These are phyloP conservation scores for Nephrocerus scutellatus DNA, from an alignment of 2,888 invertebrate species.

Conservation along the genomic window DNA sequence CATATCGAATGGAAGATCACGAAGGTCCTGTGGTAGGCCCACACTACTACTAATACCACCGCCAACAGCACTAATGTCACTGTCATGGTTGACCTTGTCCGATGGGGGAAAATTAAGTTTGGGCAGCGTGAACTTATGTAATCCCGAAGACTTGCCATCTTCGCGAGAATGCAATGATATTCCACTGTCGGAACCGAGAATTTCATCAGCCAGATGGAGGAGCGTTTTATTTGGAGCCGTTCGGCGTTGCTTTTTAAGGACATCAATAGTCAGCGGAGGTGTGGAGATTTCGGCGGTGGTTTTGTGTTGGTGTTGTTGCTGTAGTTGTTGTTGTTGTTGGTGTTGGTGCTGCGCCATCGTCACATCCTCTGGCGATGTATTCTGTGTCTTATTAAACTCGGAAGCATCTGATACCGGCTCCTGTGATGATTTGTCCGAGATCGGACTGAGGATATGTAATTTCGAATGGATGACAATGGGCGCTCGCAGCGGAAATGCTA, in stretches of 20 bases:
- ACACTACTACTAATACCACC: constrained; percentile 33
- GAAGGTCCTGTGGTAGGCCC: constrained; percentile 60
- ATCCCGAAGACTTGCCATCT: constrained; percentile 59
- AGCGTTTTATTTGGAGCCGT: constrained; percentile 70
- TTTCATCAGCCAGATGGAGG: constrained; percentile 54
- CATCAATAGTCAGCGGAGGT: constrained; percentile 23
- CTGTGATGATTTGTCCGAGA: constrained; percentile 83
- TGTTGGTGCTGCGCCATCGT: constrained; percentile 19
- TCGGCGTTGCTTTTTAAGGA: constrained; percentile 49
- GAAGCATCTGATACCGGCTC: constrained; percentile 78
- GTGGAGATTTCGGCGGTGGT: constrained; percentile 5
- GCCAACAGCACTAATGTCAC: constrained; percentile 31
- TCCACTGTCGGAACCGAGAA: constrained; percentile 81
- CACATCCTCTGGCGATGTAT: constrained; percentile 58
- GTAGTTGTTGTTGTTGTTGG: constrained; percentile 27
- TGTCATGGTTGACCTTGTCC: constrained; percentile 42
- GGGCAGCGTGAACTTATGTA: constrained; percentile 53
- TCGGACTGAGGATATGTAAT: constrained; percentile 79
- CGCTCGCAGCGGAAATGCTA: constrained; percentile 57
- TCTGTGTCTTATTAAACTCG: constrained; percentile 62
- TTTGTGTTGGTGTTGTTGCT: constrained; percentile 37
- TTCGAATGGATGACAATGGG: constrained; percentile 68
- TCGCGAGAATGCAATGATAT: constrained; percentile 80
- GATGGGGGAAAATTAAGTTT: constrained; percentile 50
- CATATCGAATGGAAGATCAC: constrained; percentile 84